Percentiles rank a stretch among this genome's conserved stretches.
phyloP scores from a whole-genome alignment of 1,140 invertebrate genomes.

The Tetramorium simillimum region DNA sequence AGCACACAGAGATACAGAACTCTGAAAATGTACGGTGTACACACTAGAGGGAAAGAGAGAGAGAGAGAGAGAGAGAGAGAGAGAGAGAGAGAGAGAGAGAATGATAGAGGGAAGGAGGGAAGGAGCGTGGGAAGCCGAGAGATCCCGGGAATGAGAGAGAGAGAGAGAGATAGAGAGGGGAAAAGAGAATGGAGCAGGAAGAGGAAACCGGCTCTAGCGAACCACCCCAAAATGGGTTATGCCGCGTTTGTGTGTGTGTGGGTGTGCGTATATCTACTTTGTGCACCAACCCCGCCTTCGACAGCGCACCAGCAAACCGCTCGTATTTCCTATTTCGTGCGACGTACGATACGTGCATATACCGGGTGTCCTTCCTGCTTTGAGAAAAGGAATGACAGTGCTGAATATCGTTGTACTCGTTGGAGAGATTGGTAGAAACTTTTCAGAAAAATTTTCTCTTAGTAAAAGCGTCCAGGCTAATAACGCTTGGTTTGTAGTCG shows the following conservation, averaged over 20 bases:
- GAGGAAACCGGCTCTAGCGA: slow-evolving; percentile 64
- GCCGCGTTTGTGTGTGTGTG: slow-evolving; percentile 31
- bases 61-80: neutral
- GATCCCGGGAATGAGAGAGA: neutral
- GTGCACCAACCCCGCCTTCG: slow-evolving; percentile 11
- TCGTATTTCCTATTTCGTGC: slow-evolving; percentile 45
- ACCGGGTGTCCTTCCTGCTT: slow-evolving; percentile 9
- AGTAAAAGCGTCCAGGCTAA: neutral
- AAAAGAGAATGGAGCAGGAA: slow-evolving; percentile 28
- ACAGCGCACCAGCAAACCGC: slow-evolving; percentile 33
- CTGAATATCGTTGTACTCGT: neutral
- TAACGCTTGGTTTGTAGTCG: neutral
- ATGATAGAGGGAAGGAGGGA: neutral
- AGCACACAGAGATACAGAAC: slow-evolving; percentile 59
- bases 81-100: neutral
- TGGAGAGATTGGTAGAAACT: neutral
- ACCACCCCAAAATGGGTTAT: slow-evolving; percentile 79
- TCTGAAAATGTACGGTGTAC: slow-evolving; percentile 46
- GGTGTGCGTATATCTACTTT: slow-evolving; percentile 35
- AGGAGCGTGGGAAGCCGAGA: neutral
- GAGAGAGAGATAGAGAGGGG: neutral
- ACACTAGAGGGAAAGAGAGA: neutral
- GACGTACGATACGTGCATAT: neutral
- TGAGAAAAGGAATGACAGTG: neutral
- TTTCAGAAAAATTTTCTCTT: neutral